Evolutionary conservation across 2,113 vertebrate species (phyloP), one percentile per base, ranked within the genome.

Genomic region (Lethenteron reissneri): DNA sequence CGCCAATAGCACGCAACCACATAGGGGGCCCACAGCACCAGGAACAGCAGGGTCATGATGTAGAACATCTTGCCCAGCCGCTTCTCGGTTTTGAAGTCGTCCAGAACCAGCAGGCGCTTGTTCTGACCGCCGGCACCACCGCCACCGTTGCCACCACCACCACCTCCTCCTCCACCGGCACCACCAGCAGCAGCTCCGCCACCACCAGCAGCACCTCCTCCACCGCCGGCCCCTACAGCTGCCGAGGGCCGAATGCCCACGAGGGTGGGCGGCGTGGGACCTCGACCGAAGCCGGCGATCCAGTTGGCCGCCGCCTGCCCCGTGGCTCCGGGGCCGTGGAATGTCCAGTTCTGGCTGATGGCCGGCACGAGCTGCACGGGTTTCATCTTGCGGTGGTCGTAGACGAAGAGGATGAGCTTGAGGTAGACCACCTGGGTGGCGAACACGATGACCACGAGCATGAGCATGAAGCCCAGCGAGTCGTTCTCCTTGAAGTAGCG

Each of bases 341-440:
- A 97, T 84, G 94, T 97, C 94, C 94, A 97, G 83, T 97, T 97
- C 85, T 99, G 94, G 84, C 94, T 99, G 79, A 99, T 89, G 9
- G 94, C 94, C 75, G 94, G 92, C 83, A 96, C 92, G 71, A 99
- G 95, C 88, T 97, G 94, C 81, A 97, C 94, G 68, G 94, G 92
- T 84, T 99, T 99, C 94, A 99, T 99, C 88, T 99, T 99, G 83
- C 92, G 87, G 75, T 91, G 88, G 78, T 96, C 90, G 7, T 99
- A 90, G 77, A 97, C 94, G 72, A 99, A 99, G 83, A 99, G 96
- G 78, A 97, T 97, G 85, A 99, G 92, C 88, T 99, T 99, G 91
- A 99, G 92, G 94, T 99, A 99, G 87, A 99, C 94, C 83, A 99
- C 88, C 88, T 99, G 94, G 78, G 94, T 99, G 82, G 94, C 94